These are phyloP conservation scores for Erebia palarica DNA, from an alignment of 2,888 invertebrate genomes.

Conservation along the genomic window DNA sequence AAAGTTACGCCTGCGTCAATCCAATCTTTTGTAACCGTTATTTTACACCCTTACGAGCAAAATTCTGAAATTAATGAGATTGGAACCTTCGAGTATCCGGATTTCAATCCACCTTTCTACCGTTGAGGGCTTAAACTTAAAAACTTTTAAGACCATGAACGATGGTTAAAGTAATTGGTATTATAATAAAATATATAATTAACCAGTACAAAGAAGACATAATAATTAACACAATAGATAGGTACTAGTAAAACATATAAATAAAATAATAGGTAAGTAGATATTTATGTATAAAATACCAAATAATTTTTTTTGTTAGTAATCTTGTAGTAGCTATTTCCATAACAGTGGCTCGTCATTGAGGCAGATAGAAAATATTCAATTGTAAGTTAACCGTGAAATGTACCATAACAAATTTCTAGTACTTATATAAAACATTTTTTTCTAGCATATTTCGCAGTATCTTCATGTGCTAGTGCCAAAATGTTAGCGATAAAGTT, in stretches of 20 bases:
- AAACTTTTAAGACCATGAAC: too few relatives aligned
- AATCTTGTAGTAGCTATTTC: background rate
- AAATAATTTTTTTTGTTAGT: conserved; percentile 10
- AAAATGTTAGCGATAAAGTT: conserved; percentile 38
- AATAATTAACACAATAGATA: background rate
- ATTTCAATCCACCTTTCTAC: too few relatives aligned
- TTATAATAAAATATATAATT: background rate
- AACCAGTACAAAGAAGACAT: background rate
- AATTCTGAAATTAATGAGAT: too few relatives aligned
- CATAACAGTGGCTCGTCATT: conserved; percentile 25
- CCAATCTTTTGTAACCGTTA: too few relatives aligned
- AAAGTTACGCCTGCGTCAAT: too few relatives aligned
- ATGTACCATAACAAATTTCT: conserved; percentile 35
- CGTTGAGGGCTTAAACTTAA: background rate
- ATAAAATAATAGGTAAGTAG: too few relatives aligned
- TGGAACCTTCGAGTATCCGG: too few relatives aligned
- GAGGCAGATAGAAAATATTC: conserved; percentile 24
- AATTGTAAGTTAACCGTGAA: conserved; percentile 34
- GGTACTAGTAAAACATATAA: too few relatives aligned
- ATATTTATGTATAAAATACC: background rate
- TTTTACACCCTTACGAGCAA: too few relatives aligned
- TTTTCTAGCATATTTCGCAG: conserved; percentile 6
- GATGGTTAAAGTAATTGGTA: too few relatives aligned
- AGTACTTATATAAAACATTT: conserved; percentile 29
- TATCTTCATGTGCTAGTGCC: conserved; percentile 7